Conservation (phyloP, 2,797 vertebrate species). For the Notoglanidium macrostoma region DNA sequence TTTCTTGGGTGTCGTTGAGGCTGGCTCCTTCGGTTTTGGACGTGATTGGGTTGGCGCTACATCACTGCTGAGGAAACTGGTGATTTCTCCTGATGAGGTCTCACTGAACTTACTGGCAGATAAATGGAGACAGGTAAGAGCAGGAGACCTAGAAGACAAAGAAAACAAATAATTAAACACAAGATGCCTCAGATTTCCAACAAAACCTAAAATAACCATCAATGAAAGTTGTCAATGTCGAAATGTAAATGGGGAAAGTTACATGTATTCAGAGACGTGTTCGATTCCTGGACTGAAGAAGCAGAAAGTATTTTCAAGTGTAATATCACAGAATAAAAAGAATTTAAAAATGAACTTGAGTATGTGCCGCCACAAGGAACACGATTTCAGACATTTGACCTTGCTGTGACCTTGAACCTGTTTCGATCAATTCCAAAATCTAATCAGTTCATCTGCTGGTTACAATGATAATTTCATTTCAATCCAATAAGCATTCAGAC, state of each 20-base stretch:
- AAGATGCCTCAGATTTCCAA: background rate
- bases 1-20: slow-evolving; percentile 68
- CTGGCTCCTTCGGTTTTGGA: slow-evolving; percentile 34
- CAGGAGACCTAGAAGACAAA: slow-evolving; percentile 81
- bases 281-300: too few relatives aligned
- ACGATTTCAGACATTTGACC: background rate
- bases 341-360: too few relatives aligned
- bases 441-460: background rate
- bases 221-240: background rate
- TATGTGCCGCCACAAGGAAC: too few relatives aligned
- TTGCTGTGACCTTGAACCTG: background rate
- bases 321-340: too few relatives aligned
- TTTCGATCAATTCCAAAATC: background rate
- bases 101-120: slow-evolving; percentile 87
- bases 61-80: slow-evolving; percentile 81
- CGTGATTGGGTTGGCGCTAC: slow-evolving; percentile 64
- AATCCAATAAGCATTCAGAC: background rate
- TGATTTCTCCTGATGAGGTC: slow-evolving; percentile 75
- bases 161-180: background rate
- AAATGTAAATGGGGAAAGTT: too few relatives aligned
- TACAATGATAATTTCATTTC: background rate
- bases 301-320: too few relatives aligned
- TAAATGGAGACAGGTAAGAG: slow-evolving; percentile 83
- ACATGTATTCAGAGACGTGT: background rate
- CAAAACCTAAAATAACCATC: background rate